phyloP scores from a whole-genome alignment of 2,888 invertebrate genomes.

The Congeria kusceri region DNA sequence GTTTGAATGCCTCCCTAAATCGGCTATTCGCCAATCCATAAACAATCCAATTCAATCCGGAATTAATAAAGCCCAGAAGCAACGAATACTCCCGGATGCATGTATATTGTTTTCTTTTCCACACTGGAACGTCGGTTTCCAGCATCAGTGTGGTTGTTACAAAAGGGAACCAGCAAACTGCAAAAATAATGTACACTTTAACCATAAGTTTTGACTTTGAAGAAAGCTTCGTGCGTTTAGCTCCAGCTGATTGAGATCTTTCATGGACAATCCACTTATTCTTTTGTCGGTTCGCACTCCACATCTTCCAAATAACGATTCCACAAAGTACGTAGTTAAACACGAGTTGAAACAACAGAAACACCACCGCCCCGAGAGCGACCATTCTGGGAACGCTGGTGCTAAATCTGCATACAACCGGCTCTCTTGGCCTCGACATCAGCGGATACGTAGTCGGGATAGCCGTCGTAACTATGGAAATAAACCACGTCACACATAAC shows the following conservation, averaged over 20 bases:
- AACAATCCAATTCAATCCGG: slow-evolving; percentile 42
- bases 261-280: not conserved
- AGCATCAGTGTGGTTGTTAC: not conserved
- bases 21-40: slow-evolving; percentile 30
- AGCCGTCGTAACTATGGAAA: not conserved
- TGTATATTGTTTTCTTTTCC: not conserved
- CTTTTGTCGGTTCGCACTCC: not conserved
- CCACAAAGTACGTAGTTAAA: slow-evolving; percentile 8
- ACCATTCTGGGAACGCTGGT: not conserved
- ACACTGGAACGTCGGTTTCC: not conserved
- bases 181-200: slow-evolving; percentile 18
- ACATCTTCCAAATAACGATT: slow-evolving; percentile 7
- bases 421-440: not conserved
- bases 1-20: slow-evolving; percentile 29
- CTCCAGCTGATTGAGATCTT: not conserved
- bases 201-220: slow-evolving; percentile 13
- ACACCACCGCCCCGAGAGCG: not conserved
- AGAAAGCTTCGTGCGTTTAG: not conserved
- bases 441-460: not conserved
- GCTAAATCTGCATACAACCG: not conserved
- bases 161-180: slow-evolving; percentile 22
- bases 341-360: slow-evolving; percentile 9
- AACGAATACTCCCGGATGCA: slow-evolving; percentile 17
- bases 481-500: not conserved
- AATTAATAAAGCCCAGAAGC: slow-evolving; percentile 25